Conservation (phyloP, 2,113 vertebrate species). For the Zosterops borbonicus region DNA sequence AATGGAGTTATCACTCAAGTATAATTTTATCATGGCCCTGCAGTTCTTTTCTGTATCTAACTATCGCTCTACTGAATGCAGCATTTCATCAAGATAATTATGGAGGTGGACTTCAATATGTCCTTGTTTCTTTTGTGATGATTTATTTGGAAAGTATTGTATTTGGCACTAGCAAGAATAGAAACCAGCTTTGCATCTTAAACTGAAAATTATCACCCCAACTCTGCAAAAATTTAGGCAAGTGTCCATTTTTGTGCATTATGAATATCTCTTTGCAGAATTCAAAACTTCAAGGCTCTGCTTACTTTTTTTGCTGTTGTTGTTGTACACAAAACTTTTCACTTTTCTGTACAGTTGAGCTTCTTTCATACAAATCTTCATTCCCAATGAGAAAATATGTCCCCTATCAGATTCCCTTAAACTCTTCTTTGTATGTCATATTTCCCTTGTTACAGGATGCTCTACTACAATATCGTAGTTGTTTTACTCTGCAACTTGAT, state of each 20-base stretch:
- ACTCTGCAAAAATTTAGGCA: neutral
- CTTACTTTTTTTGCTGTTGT: neutral
- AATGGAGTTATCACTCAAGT: neutral
- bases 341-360: neutral
- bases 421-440: neutral
- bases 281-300: neutral
- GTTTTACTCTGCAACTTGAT: neutral
- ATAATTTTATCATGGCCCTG: neutral
- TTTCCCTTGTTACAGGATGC: neutral
- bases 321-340: neutral
- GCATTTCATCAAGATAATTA: neutral
- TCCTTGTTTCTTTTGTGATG: neutral
- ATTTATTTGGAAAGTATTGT: constrained; percentile 7
- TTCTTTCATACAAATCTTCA: neutral
- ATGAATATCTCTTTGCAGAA: neutral
- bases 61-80: neutral
- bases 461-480: neutral
- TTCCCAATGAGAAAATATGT: neutral
- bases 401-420: neutral
- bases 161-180: neutral
- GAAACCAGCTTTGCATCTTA: neutral
- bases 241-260: neutral
- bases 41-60: neutral
- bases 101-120: neutral
- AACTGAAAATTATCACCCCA: neutral